A percentile compares a stretch with the other conserved stretches of the same genome.
Evolutionary conservation across 2,888 invertebrate species (phyloP).

Genomic region (Eupithecia subumbrata): DNA sequence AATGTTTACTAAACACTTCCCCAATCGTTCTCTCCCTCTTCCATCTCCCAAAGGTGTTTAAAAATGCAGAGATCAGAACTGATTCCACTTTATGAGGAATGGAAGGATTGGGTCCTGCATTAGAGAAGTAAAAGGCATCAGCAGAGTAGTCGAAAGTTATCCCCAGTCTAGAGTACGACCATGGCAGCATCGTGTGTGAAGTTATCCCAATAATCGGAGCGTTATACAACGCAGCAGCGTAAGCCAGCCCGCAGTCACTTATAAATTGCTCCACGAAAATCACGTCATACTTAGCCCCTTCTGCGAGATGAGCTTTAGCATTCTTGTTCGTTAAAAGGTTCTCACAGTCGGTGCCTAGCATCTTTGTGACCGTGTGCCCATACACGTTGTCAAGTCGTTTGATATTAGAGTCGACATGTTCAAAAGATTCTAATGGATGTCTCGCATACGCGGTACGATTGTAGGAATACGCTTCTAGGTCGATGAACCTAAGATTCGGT

Average conservation of each 20-base stretch:
- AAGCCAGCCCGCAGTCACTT: constrained; percentile 71
- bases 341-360: constrained; percentile 3
- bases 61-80: constrained; percentile 50
- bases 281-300: constrained; percentile 66
- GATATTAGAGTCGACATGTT: constrained; percentile 42
- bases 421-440: constrained; percentile 47
- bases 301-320: constrained; percentile 52
- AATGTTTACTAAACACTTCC: constrained; percentile 61
- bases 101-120: constrained; percentile 57
- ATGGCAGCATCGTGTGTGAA: constrained; percentile 78
- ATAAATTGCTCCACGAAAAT: constrained; percentile 76
- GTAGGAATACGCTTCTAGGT: constrained; percentile 55
- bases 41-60: constrained; percentile 51
- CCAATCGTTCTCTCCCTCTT: constrained; percentile 62
- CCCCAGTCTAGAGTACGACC: constrained; percentile 73
- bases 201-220: constrained; percentile 56
- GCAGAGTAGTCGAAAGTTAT: constrained; percentile 76
- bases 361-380: constrained; percentile 38
- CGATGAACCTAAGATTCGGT: constrained; percentile 78
- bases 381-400: constrained; percentile 47
- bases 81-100: constrained; percentile 57
- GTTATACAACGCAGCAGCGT: constrained; percentile 63
- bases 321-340: constrained; percentile 57
- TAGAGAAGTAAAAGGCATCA: constrained; percentile 74
- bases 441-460: constrained; percentile 32